Percentiles rank a stretch among this genome's conserved stretches.
Conservation (phyloP, 2,797 vertebrate species). For the Aulostomus chinensis region DNA sequence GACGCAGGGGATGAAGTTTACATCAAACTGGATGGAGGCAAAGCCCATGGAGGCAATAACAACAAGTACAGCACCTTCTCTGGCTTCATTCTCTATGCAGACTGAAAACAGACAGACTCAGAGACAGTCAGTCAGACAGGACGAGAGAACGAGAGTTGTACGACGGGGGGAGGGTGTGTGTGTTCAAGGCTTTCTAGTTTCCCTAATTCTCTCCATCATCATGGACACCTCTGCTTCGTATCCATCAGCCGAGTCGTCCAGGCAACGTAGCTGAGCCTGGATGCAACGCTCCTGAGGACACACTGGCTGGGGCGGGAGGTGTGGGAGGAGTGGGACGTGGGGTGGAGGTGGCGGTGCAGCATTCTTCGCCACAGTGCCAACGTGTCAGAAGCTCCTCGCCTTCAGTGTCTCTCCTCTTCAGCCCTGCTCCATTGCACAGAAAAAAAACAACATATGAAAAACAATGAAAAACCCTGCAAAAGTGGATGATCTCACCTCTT, state of each 20-base stretch:
- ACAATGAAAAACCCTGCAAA: conserved; percentile 56
- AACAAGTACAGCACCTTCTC: conserved; percentile 99
- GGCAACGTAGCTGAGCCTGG: conserved; percentile 59
- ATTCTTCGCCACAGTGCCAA: conserved; percentile 41
- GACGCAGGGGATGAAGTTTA: conserved; percentile 96
- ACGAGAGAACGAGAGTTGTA: conserved; percentile 27
- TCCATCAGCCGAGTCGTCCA: conserved; percentile 58
- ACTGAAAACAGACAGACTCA: conserved; percentile 80
- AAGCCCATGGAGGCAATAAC: conserved; percentile 98
- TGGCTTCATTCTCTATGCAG: conserved; percentile 97
- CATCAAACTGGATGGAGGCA: conserved; percentile 97
- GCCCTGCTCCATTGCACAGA: conserved; percentile 66
- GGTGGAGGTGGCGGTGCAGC: conserved; percentile 26
- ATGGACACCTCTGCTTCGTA: conserved; percentile 71
- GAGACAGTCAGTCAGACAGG: conserved; percentile 37
- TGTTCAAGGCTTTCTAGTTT: conserved; percentile 71
- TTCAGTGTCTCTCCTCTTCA: conserved; percentile 64
- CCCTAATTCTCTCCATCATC: conserved; percentile 74
- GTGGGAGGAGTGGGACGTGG: conserved; percentile 36
- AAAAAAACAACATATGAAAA: conserved; percentile 28
- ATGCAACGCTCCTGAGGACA: conserved; percentile 58
- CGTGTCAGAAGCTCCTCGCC: conserved; percentile 56
- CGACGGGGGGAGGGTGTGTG: conserved; percentile 31
- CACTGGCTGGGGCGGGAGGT: conserved; percentile 42
- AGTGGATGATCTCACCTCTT: conserved; percentile 58